Base-by-base conservation (phyloP, 1,140 invertebrate genomes). In the Anthonomus grandis region DNA sequence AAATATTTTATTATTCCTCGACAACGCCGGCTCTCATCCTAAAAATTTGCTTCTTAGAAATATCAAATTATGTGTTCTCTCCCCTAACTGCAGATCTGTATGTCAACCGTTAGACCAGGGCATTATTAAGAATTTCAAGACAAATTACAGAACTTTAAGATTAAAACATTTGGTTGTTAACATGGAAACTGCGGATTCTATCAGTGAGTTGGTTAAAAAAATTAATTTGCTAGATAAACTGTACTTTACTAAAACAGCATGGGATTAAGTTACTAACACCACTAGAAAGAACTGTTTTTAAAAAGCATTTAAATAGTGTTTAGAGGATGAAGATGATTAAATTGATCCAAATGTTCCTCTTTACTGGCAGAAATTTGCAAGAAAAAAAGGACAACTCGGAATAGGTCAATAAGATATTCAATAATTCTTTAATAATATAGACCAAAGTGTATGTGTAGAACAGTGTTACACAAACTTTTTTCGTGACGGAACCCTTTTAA, bases 371-470 rank as follows among this genome's bases (percentile, higher is more conserved):
- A 31, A 31, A 31, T 31, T 31, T 31, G n/a, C n/a, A 31, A 31
- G 6, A 8, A 8, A 31, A 6, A n/a, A n/a, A n/a, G n/a, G n/a
- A n/a, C n/a, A n/a, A n/a, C 38, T 41, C 15, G 38, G 38, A 15
- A 41, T 41, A 15, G 13, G 38, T 19, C 38, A 41, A 8, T 8
- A 41, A 41, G 38, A 41, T 41, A 41, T 41, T 19, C 38, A 41
- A 41, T 6, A 19, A 41, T 19, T 41, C 38, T 41, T 41, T 41
- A 41, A 8, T 15, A 41, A 9, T 41, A 15, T 9, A n/a, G n/a
- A n/a, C n/a, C n/a, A n/a, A n/a, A n/a, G n/a, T n/a, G n/a, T n/a
- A n/a, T n/a, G n/a, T n/a, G n/a, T n/a, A n/a, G n/a, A n/a, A n/a
- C n/a, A n/a, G n/a, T n/a, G n/a, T n/a, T n/a, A n/a, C n/a, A n/a